Conservation (phyloP, 2,888 invertebrate species). For the Dicycla oo region DNA sequence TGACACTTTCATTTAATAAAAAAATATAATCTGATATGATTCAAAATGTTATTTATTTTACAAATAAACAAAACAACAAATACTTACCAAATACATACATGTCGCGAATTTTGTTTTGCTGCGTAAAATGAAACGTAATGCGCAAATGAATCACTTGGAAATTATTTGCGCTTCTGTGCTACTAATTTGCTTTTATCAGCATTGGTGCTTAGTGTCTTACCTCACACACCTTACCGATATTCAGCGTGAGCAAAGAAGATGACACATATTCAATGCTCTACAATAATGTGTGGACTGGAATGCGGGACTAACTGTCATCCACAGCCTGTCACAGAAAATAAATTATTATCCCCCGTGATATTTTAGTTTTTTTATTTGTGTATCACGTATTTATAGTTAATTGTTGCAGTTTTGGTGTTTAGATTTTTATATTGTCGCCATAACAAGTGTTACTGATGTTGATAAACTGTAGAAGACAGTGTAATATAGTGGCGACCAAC, state of each 20-base stretch:
- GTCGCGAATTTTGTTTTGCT: constrained; percentile 32
- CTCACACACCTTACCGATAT: background rate
- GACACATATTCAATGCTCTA: constrained; percentile 29
- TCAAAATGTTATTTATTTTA: background rate
- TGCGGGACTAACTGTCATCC: constrained; percentile 57
- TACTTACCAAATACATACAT: background rate
- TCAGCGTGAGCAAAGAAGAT: constrained; percentile 34
- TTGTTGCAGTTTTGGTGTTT: constrained; percentile 81
- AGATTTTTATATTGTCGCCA: constrained; percentile 76
- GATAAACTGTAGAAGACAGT: constrained; percentile 73
- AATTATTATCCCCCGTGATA: constrained; percentile 82
- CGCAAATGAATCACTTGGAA: constrained; percentile 74
- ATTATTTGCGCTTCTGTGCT: constrained; percentile 45
- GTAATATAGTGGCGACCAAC: constrained; percentile 75
- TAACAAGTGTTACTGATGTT: constrained; percentile 79
- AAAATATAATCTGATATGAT: background rate
- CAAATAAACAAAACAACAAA: background rate
- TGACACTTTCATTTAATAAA: background rate
- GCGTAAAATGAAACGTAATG: constrained; percentile 78
- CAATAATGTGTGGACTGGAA: constrained; percentile 41
- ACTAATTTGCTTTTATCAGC: constrained; percentile 28
- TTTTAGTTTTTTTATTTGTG: constrained; percentile 89
- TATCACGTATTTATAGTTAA: constrained; percentile 81
- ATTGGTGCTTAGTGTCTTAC: constrained; percentile 19
- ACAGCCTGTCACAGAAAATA: constrained; percentile 75